Evolutionary conservation across 30 jellyfish, hydroid and myxozoan species (phyloP).

Genomic region (Cassiopea xamachana): DNA sequence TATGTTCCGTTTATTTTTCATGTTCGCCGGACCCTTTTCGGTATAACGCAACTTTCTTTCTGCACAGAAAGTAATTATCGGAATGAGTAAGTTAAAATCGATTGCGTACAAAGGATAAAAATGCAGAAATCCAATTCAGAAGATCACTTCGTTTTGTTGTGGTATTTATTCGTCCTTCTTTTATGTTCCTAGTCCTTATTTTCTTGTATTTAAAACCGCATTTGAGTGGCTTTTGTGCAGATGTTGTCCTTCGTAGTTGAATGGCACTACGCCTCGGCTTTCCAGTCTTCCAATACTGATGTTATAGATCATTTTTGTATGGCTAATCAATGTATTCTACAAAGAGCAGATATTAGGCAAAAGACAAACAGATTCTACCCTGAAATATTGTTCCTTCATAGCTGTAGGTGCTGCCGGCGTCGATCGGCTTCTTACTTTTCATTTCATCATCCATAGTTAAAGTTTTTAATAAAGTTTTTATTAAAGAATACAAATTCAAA

Average conservation of each 20-base stretch:
- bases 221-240: background rate
- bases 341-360: too few species aligned
- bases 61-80: background rate
- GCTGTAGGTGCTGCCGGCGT: too few species aligned
- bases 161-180: background rate
- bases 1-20: too few species aligned
- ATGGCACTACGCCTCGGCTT: background rate
- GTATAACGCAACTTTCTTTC: background rate
- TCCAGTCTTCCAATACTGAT: background rate
- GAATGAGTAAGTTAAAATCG: background rate
- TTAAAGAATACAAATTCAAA: too few species aligned
- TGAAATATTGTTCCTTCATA: too few species aligned
- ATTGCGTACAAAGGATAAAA: background rate
- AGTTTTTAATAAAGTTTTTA: too few species aligned
- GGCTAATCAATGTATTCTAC: too few species aligned
- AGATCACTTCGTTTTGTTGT: background rate
- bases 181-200: background rate
- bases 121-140: background rate
- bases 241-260: background rate
- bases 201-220: background rate
- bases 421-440: too few species aligned
- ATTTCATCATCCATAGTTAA: too few species aligned
- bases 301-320: too few species aligned
- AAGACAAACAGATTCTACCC: too few species aligned
- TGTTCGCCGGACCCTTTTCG: too few species aligned